Conservation (phyloP, 2,113 vertebrate species). For the Calidris pygmaea region DNA sequence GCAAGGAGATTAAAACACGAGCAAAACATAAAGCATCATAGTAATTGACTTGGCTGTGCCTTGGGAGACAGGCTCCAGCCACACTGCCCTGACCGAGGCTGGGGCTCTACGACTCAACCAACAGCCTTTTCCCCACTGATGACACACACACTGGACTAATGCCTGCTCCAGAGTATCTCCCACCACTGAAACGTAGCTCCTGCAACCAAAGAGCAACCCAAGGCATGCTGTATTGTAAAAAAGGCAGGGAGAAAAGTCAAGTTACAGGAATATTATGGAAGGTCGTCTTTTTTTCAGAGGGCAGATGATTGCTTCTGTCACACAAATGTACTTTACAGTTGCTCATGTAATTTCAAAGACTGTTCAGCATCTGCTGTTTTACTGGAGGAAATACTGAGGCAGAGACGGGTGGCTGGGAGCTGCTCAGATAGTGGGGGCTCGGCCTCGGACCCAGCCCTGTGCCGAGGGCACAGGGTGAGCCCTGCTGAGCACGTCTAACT, state of each 20-base stretch:
- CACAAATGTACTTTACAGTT: background rate
- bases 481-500: background rate
- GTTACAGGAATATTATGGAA: background rate
- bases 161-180: background rate
- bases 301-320: background rate
- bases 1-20: background rate
- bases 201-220: background rate
- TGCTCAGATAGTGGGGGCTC: background rate
- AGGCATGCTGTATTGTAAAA: background rate
- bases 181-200: background rate
- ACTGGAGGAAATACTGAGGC: background rate
- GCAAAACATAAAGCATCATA: background rate
- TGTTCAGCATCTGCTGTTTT: background rate
- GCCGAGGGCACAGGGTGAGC: background rate
- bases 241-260: background rate
- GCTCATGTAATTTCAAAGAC: background rate
- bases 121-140: background rate
- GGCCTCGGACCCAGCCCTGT: background rate
- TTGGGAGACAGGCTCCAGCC: background rate
- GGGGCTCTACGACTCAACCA: background rate
- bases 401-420: background rate
- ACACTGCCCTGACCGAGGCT: background rate
- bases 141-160: background rate
- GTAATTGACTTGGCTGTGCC: background rate
- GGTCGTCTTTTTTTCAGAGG: background rate